Evolutionary conservation across 2,113 vertebrate genomes (phyloP).

Genomic region (Acanthisitta chloris): DNA sequence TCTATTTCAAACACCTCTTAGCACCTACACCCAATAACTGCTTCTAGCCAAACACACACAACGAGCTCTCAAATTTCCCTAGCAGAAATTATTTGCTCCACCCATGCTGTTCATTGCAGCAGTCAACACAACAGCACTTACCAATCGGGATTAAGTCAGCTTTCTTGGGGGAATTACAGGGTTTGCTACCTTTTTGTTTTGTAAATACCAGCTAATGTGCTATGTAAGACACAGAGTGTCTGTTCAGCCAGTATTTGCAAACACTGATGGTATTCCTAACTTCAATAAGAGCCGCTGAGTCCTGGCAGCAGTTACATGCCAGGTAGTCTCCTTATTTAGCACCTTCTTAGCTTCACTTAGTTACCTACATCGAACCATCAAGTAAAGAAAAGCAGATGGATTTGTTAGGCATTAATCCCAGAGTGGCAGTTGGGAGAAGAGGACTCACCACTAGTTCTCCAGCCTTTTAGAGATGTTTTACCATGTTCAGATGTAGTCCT

Average conservation of each 20-base stretch:
- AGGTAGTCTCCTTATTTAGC: not conserved
- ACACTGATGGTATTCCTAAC: not conserved
- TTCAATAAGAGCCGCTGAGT: not conserved
- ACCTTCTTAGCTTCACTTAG: not conserved
- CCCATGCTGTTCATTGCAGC: slow-evolving; percentile 19
- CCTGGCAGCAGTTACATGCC: not conserved
- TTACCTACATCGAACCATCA: not conserved
- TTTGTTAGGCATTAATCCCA: not conserved
- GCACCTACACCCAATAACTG: slow-evolving; percentile 3
- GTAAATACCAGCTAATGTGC: not conserved
- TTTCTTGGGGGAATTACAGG: slow-evolving; percentile 53
- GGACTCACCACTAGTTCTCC: not conserved
- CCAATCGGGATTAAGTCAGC: not conserved
- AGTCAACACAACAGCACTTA: not conserved
- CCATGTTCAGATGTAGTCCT: not conserved
- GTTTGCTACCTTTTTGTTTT: slow-evolving; percentile 35
- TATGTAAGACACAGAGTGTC: not conserved
- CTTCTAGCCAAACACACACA: slow-evolving; percentile 36
- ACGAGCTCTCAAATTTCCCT: slow-evolving; percentile 40
- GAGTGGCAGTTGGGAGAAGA: not conserved
- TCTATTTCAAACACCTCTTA: slow-evolving; percentile 16
- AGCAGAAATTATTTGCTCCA: slow-evolving; percentile 51
- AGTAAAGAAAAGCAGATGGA: not conserved
- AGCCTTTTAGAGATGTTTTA: not conserved
- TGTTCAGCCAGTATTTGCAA: not conserved